Evolutionary conservation across 1,140 invertebrate genomes (phyloP).

Genomic region (Monochamus saltuarius): DNA sequence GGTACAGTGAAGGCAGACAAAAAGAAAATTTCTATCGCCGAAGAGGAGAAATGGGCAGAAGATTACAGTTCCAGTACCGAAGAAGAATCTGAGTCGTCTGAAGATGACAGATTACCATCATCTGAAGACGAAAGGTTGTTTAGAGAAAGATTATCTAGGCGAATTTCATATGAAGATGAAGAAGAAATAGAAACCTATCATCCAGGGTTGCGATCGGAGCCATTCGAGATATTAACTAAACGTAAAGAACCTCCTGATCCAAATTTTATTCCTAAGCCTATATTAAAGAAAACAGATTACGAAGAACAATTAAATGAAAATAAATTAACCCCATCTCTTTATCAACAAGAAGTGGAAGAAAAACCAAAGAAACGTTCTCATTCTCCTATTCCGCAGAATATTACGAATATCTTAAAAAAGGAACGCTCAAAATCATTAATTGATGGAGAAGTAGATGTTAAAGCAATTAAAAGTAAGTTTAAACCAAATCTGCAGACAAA

Average conservation of each 20-base stretch:
- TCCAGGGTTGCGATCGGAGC: conserved; percentile 55
- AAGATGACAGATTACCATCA: conserved; percentile 25
- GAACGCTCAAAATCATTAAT: conserved; percentile 15
- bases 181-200: conserved; percentile 70
- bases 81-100: conserved; percentile 39
- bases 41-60: conserved; percentile 48
- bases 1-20: conserved; percentile 33
- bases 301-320: conserved; percentile 12
- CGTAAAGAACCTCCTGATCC: conserved; percentile 60
- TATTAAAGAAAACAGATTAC: conserved; percentile 61
- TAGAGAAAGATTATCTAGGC: conserved; percentile 26
- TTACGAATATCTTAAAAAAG: conserved; percentile 6
- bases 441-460: neutral
- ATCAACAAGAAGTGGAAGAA: conserved; percentile 6
- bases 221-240: conserved; percentile 58
- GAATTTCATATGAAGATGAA: conserved; percentile 51
- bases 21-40: conserved; percentile 35
- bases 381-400: conserved; percentile 28
- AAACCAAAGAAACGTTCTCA: conserved; percentile 26
- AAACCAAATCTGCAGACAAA: neutral
- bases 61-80: conserved; percentile 46
- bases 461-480: neutral
- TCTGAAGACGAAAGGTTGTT: conserved; percentile 24
- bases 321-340: neutral
- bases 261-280: conserved; percentile 72